A percentile compares a stretch with the other conserved stretches of the same genome.
These are phyloP conservation scores for Rotaria sp. DNA, from an alignment of 2,888 invertebrate genomes.

Conservation along the genomic window DNA sequence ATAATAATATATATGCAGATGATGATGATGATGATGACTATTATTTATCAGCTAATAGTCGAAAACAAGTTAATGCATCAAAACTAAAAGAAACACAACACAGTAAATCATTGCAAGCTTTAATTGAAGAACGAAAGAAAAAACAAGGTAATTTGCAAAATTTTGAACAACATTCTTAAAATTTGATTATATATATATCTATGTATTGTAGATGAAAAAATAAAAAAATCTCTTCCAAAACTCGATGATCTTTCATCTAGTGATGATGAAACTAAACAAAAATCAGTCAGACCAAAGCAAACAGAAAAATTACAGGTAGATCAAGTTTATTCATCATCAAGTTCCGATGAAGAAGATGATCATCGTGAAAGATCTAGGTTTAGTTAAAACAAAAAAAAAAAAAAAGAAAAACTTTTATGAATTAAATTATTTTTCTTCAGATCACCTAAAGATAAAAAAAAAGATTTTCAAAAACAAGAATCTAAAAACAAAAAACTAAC, in stretches of 20 bases:
- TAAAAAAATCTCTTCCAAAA: background rate
- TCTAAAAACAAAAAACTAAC: background rate
- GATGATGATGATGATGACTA: slow-evolving; percentile 64
- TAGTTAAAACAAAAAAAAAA: background rate
- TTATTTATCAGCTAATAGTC: slow-evolving; percentile 45
- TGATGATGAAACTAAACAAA: background rate
- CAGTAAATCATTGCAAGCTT: slow-evolving; percentile 30
- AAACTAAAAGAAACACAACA: slow-evolving; percentile 38
- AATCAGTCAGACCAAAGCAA: background rate
- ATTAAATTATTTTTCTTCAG: background rate
- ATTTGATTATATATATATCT: too few relatives aligned
- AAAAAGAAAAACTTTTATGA: background rate
- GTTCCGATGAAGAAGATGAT: background rate
- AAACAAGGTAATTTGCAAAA: slow-evolving; percentile 30
- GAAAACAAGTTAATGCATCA: slow-evolving; percentile 30
- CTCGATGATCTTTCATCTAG: background rate
- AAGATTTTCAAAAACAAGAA: background rate
- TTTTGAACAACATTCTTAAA: background rate
- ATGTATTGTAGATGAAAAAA: background rate
- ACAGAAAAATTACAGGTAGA: background rate
- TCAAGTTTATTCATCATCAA: background rate
- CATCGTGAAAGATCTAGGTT: background rate
- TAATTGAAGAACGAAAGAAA: slow-evolving; percentile 36
- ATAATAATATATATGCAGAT: slow-evolving; percentile 83
- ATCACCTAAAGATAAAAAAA: background rate